Base-by-base conservation (phyloP, 1,140 invertebrate genomes). In the Psix sp. region DNA sequence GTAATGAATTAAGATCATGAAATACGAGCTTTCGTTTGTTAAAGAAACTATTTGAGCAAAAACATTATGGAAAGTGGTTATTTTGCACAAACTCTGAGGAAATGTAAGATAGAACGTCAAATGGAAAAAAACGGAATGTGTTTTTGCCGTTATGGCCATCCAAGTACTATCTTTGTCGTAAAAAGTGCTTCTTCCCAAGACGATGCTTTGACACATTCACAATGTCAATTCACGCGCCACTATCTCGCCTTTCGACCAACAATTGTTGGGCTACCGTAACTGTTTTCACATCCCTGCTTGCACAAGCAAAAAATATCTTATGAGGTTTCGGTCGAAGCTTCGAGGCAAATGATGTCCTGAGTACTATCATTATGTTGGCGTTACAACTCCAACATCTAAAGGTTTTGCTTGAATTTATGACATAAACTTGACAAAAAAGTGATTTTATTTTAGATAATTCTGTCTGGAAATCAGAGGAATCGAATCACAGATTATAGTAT, bases 191-290 rank as follows among this genome's bases (percentile, higher is more conserved):
- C 14, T 5, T 20, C 60, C 18, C 20, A 54, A 39, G 40, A 36
- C 31, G 42, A 38, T 45, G 62, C 40, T 52, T 54, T 43, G 33
- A 31, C 24, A 42, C 26, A 46, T 66, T 66, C 49, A 42, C 11
- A 14, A 14, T 66, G 39, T 66, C 43, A 48, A 56, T 66, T 56
- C 62, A 35, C 43, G 36, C 18, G 17, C 5, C 18, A 13, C 36
- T 66, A 66, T 66, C 62, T 49, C 31, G 16, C 15, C 21, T 20
- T 54, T 46, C n/a, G 48, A n/a, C 1, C 24, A n/a, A 42, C 48
- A n/a, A 66, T 67, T 67, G 45, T 57, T 26, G 43, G 24, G 26
- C n/a, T n/a, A 49, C 21, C 21, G 56, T 45, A 56, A 56, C 46
- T 49, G 56, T 57, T 57, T 51, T 43, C 52, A 57, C 43, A 35